phyloP scores from a whole-genome alignment of 1,140 invertebrate species.

The Hylyphantes graminicola region DNA sequence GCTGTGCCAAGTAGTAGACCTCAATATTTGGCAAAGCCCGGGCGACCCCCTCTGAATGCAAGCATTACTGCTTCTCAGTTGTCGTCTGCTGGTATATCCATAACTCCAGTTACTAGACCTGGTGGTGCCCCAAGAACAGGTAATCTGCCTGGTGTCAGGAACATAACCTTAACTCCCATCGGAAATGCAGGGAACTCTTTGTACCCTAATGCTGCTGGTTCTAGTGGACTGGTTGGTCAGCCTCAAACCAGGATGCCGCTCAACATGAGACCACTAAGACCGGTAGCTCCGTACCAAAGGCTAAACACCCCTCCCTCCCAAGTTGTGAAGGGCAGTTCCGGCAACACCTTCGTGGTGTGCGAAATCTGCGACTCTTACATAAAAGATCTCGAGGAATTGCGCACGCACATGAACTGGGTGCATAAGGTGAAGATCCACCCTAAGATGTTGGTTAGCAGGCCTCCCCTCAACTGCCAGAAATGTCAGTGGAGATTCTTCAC shows the following conservation, averaged over 20 bases:
- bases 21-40: neutral
- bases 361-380: constrained; percentile 96
- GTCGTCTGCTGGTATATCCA: constrained; percentile 51
- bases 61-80: constrained; percentile 35
- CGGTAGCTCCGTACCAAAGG: constrained; percentile 29
- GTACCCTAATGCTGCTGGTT: constrained; percentile 49
- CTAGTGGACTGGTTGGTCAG: constrained; percentile 13
- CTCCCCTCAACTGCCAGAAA: constrained; percentile 94
- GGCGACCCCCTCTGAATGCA: neutral
- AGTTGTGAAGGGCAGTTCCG: constrained; percentile 52
- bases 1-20: constrained; percentile 7
- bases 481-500: constrained; percentile 90
- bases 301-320: constrained; percentile 49
- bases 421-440: constrained; percentile 95
- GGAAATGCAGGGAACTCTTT: constrained; percentile 40
- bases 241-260: constrained; percentile 33
- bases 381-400: constrained; percentile 90
- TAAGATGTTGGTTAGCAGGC: constrained; percentile 94
- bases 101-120: constrained; percentile 41
- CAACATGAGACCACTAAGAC: constrained; percentile 16
- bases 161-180: constrained; percentile 48
- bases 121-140: neutral
- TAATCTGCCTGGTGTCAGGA: constrained; percentile 9
- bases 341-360: constrained; percentile 80
- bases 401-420: constrained; percentile 96